phyloP scores from a whole-genome alignment of 1,140 invertebrate genomes.

The Planococcus citri region DNA sequence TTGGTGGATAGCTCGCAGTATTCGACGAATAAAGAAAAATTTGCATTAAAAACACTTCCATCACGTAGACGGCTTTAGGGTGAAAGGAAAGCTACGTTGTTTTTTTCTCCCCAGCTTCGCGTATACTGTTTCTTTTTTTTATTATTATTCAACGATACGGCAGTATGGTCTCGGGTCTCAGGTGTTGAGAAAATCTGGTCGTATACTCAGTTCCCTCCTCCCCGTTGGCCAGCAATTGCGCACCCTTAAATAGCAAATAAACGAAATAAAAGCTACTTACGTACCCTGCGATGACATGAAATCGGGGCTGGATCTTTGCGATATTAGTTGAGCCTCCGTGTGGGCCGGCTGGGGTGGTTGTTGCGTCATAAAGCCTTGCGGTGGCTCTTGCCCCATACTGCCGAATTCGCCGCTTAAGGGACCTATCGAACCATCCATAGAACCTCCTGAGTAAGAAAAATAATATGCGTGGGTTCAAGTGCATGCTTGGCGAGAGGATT shows the following conservation, averaged over 20 bases:
- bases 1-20: not conserved
- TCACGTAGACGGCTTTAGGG: not conserved
- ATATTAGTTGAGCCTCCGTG: constrained; percentile 29
- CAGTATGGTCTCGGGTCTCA: constrained; percentile 32
- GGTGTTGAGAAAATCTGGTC: constrained; percentile 31
- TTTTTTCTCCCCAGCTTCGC: not conserved
- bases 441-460: constrained; percentile 40
- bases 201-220: not conserved
- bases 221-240: too few species aligned
- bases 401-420: constrained; percentile 50
- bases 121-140: not conserved
- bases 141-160: too few species aligned
- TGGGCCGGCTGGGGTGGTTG: constrained; percentile 40
- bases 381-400: constrained; percentile 47
- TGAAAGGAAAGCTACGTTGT: not conserved
- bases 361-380: constrained; percentile 43
- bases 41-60: not conserved
- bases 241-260: constrained; percentile 1
- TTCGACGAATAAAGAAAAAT: not conserved
- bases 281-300: constrained; percentile 24
- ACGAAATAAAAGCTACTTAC: constrained; percentile 11
- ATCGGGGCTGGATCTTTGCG: constrained; percentile 27
- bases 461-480: not conserved
- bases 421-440: constrained; percentile 49
- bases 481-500: not conserved